Evolutionary conservation across 2,888 invertebrate genomes (phyloP).

Genomic region (Ophioninae sp.): DNA sequence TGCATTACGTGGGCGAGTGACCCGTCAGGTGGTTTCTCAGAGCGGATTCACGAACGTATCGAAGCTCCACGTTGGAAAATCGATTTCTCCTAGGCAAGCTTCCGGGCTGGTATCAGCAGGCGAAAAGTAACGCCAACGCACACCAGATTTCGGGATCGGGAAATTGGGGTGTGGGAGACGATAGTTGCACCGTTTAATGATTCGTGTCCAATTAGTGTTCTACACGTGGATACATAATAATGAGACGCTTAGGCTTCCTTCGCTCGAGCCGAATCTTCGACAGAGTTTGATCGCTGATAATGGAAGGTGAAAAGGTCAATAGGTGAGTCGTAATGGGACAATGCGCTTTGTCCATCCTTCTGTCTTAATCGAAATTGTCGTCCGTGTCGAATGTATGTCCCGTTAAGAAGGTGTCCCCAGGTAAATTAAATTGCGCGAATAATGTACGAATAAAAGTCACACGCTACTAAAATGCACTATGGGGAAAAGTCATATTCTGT

Average conservation of each 20-base stretch:
- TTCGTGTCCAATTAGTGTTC: constrained; percentile 23
- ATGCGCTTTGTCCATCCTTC: neutral
- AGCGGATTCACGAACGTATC: neutral
- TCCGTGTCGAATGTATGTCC: neutral
- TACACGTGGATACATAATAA: neutral
- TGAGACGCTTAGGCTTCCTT: constrained; percentile 2
- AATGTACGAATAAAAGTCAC: neutral
- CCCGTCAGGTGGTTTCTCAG: neutral
- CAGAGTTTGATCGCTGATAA: constrained; percentile 22
- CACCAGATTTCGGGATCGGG: neutral
- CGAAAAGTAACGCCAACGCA: neutral
- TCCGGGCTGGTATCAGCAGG: neutral
- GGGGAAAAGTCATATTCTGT: neutral
- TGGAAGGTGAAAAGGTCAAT: neutral
- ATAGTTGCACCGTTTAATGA: constrained; percentile 16
- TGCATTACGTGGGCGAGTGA: neutral
- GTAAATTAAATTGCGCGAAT: neutral
- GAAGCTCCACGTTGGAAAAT: neutral
- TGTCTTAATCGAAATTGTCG: constrained; percentile 13
- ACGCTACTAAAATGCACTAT: neutral
- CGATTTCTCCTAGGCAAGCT: neutral
- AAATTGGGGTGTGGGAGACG: neutral
- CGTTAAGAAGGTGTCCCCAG: constrained; percentile 9
- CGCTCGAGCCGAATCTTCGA: constrained; percentile 26
- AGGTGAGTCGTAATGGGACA: neutral